Base-by-base conservation (phyloP, 92 coral and sea anemone species). In the Metridium senile region DNA sequence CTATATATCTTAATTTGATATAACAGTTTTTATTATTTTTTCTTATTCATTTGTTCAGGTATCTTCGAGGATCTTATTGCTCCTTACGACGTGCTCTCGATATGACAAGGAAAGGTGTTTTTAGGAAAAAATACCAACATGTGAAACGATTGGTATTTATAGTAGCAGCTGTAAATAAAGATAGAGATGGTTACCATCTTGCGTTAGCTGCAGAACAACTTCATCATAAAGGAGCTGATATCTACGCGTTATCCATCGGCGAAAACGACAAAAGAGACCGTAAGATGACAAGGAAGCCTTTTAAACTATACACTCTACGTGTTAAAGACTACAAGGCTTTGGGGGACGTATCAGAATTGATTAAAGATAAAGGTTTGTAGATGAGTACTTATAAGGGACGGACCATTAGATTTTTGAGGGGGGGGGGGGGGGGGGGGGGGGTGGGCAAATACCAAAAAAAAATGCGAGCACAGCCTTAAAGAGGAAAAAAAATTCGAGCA, bases 281-380 rank as follows among this genome's bases (percentile, higher is more conserved):
- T 6, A 54, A 67, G 65, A 76, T 86, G 11, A 83, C 78, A 26
- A 83, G 81, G 62, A 64, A 76, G 11, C 89, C 89, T 22, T 18
- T 61, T 0, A 67, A 78, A 13, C 62, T 66, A 6, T 88, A 83
- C 68, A 32, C 33, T 17, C 58, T 87, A 9, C 81, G 28, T 0
- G 84, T 90, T 16, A 26, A 45, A 33, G 45, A 66, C 16, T 90
- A 62, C 57, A 59, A n/a, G 11, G 85, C 69, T 45, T 71, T 90
- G n/a, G 39, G 27, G 25, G 51, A 53, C 17, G 74, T 90, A 20
- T 39, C 83, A 6, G 13, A 21, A 2, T 43, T 30, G 1, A 79
- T 88, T 25, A 84, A 64, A 62, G 86, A 85, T 49, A 76, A 23
- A 84, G 92, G 92, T 80, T 39, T 35, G 82, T 9, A 54, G 2